A percentile compares a stretch with the other conserved stretches of the same genome.
phyloP scores from a whole-genome alignment of 2,113 vertebrate genomes.

The Anolis carolinensis region DNA sequence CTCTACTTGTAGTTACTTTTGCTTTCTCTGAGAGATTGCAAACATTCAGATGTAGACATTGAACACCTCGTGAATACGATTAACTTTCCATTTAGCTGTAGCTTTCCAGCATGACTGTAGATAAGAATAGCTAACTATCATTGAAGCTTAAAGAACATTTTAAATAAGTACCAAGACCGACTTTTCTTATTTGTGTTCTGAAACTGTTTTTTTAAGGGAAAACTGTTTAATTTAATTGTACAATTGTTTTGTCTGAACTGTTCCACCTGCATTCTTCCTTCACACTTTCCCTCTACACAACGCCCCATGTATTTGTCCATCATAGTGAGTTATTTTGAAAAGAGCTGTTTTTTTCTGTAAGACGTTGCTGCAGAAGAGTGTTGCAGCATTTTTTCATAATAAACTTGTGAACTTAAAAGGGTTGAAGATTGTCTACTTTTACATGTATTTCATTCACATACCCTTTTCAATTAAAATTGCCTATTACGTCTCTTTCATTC shows the following conservation, averaged over 20 bases:
- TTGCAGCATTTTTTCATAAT: constrained; percentile 86
- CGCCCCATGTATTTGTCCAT: constrained; percentile 80
- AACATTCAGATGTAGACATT: constrained; percentile 84
- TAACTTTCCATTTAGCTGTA: constrained; percentile 87
- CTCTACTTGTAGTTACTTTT: constrained; percentile 90
- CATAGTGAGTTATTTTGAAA: constrained; percentile 80
- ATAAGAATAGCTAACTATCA: constrained; percentile 86
- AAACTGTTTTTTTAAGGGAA: constrained; percentile 83
- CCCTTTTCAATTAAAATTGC: constrained; percentile 69
- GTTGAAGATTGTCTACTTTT: constrained; percentile 78
- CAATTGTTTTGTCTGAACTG: constrained; percentile 78
- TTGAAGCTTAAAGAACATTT: constrained; percentile 86
- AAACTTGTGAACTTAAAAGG: constrained; percentile 83
- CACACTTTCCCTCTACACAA: constrained; percentile 50
- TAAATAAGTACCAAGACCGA: constrained; percentile 79
- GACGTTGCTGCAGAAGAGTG: constrained; percentile 78
- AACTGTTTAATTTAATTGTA: constrained; percentile 85
- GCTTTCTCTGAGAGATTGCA: constrained; percentile 87
- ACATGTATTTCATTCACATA: constrained; percentile 75
- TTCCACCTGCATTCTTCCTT: constrained; percentile 71
- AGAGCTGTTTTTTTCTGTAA: constrained; percentile 79
- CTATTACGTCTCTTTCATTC: constrained; percentile 70
- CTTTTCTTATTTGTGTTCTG: constrained; percentile 80
- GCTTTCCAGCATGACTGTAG: constrained; percentile 91
- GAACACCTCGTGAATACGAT: constrained; percentile 85